Evolutionary conservation across 2,797 vertebrate genomes (phyloP), one percentile per base, ranked within the genome.

Genomic region (Vireo griseus): DNA sequence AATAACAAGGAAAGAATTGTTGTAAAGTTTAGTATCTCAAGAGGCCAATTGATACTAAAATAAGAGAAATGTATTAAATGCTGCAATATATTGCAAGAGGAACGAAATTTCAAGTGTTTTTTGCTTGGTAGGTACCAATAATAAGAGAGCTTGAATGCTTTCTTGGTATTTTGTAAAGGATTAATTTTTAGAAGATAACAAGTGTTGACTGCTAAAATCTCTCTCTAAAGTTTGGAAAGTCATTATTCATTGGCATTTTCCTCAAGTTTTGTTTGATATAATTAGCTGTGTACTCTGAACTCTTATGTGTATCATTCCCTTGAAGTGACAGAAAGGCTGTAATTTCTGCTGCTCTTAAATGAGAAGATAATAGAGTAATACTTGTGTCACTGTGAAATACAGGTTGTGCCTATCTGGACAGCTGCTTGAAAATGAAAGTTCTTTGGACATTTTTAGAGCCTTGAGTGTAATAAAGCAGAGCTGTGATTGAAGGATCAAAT

Each of bases 401-500:
- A 85, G 89, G 35, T 91, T 59, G 52, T 95, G 88, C 17, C 94
- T 96, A 75, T 94, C 97, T 94, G 96, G 84, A 94, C 95, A 76
- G 59, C 92, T 92, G 73, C 96, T 96, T 96, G 74, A 93, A 97
- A 97, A 93, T 67, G 75, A 72, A 90, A 81, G 82, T 96, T 97
- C 94, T 95, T 89, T 61, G 79, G 86, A 90, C 67, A 25, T 71
- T 96, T 98, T 97, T 95, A 96, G 85, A 79, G 87, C 91, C 86
- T 89, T 86, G 42, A 78, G 47, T 73, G 58, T 96, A 94, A 89
- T 95, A 96, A 97, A 97, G 86, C 85, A 90, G 94, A 75, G 39
- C 74, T 87, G 81, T 82, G 96, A 97, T 95, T 97, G 90, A 97
- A 96, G 93, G 96, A 93, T 76, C 91, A 93, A 58, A 47, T 71